phyloP scores from a whole-genome alignment of 2,797 vertebrate species.

The Lithobates pipiens region DNA sequence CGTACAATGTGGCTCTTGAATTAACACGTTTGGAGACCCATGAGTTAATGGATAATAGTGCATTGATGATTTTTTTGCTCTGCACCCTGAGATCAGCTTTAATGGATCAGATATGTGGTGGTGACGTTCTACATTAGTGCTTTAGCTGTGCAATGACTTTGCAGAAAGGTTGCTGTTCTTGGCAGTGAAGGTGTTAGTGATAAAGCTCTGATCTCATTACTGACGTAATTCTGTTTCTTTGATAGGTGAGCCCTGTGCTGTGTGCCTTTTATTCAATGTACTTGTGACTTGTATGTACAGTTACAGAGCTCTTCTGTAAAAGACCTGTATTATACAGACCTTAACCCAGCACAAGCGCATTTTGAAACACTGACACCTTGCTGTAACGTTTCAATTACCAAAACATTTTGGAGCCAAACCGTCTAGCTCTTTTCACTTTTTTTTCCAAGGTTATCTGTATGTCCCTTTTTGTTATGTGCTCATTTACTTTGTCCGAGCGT shows the following conservation, averaged over 20 bases:
- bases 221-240: constrained; percentile 33
- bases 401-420: neutral
- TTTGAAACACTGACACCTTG: neutral
- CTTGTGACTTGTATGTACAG: neutral
- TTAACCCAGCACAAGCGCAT: neutral
- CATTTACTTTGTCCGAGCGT: neutral
- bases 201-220: constrained; percentile 20
- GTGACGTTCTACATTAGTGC: neutral
- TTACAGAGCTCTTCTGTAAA: neutral
- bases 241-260: constrained; percentile 26
- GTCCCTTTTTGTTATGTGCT: neutral
- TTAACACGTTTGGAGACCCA: too few species aligned
- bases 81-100: too few species aligned
- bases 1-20: too few species aligned
- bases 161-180: constrained; percentile 8
- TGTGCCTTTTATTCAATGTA: neutral
- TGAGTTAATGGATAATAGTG: too few species aligned
- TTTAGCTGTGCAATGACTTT: neutral
- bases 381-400: neutral
- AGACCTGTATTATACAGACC: constrained; percentile 3
- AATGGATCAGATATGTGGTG: too few species aligned
- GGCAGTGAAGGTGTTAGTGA: constrained; percentile 6
- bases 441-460: neutral
- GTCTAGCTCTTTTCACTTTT: neutral
- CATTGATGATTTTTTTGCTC: too few species aligned